Base-by-base conservation (phyloP, 2,797 vertebrate species). In the Lepidocolaptes lacrymiger region DNA sequence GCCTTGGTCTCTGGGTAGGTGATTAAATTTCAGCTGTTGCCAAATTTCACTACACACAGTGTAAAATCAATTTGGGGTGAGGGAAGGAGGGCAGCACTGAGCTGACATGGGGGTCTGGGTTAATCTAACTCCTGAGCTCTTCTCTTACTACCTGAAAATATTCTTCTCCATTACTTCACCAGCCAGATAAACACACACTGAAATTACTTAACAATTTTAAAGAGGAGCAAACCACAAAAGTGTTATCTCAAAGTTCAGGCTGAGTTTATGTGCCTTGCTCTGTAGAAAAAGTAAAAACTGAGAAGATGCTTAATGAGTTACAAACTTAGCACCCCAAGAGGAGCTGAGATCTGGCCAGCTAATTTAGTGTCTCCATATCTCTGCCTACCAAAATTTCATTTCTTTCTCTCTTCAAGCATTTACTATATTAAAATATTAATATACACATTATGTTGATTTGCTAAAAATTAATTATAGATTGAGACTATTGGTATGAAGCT, bases 371-470 rank as follows among this genome's bases (percentile, higher is more conserved):
- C 61, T 73, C 68, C 10, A 1, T 46, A 39, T 80, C 52, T 71
- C 73, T 85, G 43, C 30, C 59, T 34, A 62, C 27, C 13, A 90
- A 62, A 83, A 71, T 78, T 79, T 55, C 14, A 59, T 83, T 74
- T 30, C 16, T 71, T 89, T 77, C 69, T 73, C n/a, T 87, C 68
- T 89, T 41, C 12, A 11, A 95, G 52, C 52, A 93, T 43, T 83
- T 77, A 41, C 8, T 55, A 11, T 83, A 71, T 74, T 77, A 96
- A 89, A 93, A 94, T 81, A 90, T 54, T 84, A 84, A 84, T 78
- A 76, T 6, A 55, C 5, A 34, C 18, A 85, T 78, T 79, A 59
- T 54, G 19, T 69, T 93, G 23, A 52, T 93, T 81, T 63, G 67
- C 27, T n/a, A 71, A 81, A 89, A 76, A 72, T 62, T n/a, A 75